Conservation (phyloP, 1,140 invertebrate genomes). For the Bombyx mori region DNA sequence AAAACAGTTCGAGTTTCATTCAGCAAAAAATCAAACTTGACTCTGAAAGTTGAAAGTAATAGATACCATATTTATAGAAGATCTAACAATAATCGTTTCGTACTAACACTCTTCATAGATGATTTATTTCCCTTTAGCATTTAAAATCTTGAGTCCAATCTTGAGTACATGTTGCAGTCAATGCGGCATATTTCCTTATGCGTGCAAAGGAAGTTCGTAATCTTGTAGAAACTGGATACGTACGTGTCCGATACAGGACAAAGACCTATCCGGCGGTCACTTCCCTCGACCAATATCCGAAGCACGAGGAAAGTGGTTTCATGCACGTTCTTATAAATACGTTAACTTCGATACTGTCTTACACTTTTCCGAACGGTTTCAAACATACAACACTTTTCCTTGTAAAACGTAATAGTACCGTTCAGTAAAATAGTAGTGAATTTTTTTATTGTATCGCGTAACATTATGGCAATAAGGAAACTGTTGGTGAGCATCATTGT, state of each 20-base stretch:
- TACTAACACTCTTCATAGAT: too few relatives aligned
- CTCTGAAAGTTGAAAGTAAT: too few relatives aligned
- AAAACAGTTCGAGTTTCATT: too few relatives aligned
- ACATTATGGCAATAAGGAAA: conserved; percentile 44
- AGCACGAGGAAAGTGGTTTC: conserved; percentile 54
- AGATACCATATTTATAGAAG: too few relatives aligned
- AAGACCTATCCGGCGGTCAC: conserved; percentile 59
- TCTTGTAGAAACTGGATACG: conserved; percentile 45
- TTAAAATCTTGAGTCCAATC: too few relatives aligned
- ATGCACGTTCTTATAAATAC: conserved; percentile 56
- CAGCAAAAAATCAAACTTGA: too few relatives aligned
- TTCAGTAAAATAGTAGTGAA: conserved; percentile 18
- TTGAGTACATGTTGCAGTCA: too few relatives aligned
- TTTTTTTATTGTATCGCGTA: conserved; percentile 3
- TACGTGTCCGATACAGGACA: conserved; percentile 49
- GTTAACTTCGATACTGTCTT: conserved; percentile 55
- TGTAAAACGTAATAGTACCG: conserved; percentile 19
- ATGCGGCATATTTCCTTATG: conserved; percentile 5
- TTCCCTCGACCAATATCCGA: conserved; percentile 50
- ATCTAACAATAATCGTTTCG: too few relatives aligned
- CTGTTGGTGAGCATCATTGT: conserved; percentile 38
- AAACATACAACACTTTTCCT: conserved; percentile 52
- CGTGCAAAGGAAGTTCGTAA: too few relatives aligned
- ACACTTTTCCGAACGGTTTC: conserved; percentile 55
- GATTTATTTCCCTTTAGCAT: too few relatives aligned